A percentile compares a stretch with the other conserved stretches of the same genome.
phyloP scores from a whole-genome alignment of 2,888 invertebrate genomes.

The Oscheius sp. region DNA sequence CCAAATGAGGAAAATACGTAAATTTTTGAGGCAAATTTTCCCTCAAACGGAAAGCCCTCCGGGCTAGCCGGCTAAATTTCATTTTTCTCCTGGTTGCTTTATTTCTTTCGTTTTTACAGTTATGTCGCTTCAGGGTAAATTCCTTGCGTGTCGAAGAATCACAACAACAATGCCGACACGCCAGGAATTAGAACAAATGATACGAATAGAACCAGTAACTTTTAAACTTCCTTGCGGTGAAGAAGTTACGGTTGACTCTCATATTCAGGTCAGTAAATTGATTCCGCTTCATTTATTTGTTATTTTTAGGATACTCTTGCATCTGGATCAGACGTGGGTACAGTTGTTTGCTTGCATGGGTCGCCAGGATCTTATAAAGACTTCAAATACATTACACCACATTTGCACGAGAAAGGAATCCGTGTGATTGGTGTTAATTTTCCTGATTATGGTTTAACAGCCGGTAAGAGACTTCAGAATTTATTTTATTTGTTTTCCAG shows the following conservation, averaged over 20 bases:
- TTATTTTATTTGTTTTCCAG: conserved; percentile 5
- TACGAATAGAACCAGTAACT: conserved; percentile 14
- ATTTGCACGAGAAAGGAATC: conserved; percentile 43
- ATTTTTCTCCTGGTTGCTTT: neutral
- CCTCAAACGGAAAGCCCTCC: neutral
- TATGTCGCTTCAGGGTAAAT: neutral
- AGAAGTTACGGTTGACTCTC: conserved; percentile 17
- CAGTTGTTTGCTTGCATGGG: conserved; percentile 56
- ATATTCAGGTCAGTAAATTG: conserved; percentile 25
- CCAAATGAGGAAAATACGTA: no score
- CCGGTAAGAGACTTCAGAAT: conserved; percentile 16
- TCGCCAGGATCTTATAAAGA: conserved; percentile 62
- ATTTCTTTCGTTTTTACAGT: neutral
- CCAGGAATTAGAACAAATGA: conserved; percentile 30
- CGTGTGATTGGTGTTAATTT: conserved; percentile 60
- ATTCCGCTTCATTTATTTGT: neutral
- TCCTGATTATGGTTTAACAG: conserved; percentile 52
- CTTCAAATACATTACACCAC: conserved; percentile 57
- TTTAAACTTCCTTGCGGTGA: conserved; percentile 29
- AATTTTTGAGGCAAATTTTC: conserved; percentile 12
- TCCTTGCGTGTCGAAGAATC: conserved; percentile 17
- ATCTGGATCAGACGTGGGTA: conserved; percentile 48
- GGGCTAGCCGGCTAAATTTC: neutral
- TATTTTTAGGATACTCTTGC: conserved; percentile 52
- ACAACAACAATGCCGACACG: conserved; percentile 22